Evolutionary conservation across 53 echinoderm and acorn worm genomes (phyloP).

Genomic region (Hippasteria phrygiana): DNA sequence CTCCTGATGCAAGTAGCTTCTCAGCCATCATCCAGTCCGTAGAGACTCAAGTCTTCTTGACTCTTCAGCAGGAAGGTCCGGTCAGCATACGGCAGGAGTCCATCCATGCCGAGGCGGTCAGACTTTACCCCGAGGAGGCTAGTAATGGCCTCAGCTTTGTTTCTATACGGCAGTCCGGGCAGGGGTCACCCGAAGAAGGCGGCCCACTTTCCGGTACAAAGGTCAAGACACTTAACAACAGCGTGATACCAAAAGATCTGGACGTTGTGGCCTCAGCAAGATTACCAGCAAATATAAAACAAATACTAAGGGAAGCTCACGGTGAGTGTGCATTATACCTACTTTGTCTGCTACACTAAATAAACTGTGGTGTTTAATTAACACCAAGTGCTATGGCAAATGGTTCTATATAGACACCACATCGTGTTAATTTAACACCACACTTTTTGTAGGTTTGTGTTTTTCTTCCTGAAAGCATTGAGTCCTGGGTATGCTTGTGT

Average conservation of each 20-base stretch:
- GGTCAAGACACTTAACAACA: neutral
- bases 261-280: slow-evolving; percentile 20
- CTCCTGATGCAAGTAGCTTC: neutral
- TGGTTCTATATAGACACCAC: no score
- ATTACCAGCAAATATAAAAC: slow-evolving; percentile 40
- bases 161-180: slow-evolving; percentile 9
- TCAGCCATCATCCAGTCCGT: slow-evolving; percentile 54
- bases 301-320: no score
- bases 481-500: no score
- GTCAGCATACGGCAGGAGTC: slow-evolving; percentile 13
- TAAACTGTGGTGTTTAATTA: no score
- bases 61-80: slow-evolving; percentile 18
- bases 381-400: no score
- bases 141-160: slow-evolving; percentile 14
- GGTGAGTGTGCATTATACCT: no score
- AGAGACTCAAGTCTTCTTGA: slow-evolving; percentile 31
- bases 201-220: slow-evolving; percentile 7
- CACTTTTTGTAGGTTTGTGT: no score
- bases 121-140: neutral
- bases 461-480: no score
- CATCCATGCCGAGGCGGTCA: slow-evolving; percentile 44
- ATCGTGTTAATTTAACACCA: no score
- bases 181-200: neutral
- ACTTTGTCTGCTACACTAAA: no score
- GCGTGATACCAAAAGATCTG: slow-evolving; percentile 15